Base-by-base conservation (phyloP, 2,113 vertebrate species). In the Peromyscus polionotus region DNA sequence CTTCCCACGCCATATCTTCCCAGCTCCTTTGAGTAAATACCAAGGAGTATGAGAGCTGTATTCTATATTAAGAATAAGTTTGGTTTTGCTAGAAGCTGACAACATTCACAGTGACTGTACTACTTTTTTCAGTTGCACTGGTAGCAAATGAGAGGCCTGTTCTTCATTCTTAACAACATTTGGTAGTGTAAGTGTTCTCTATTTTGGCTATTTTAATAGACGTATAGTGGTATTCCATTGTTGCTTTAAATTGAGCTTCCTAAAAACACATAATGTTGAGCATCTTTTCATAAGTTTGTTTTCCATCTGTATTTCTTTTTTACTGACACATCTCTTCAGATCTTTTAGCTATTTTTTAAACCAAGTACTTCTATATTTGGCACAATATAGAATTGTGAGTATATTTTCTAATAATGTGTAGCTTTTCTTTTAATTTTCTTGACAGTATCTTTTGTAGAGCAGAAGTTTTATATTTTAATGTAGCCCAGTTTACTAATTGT, bases 81-180 rank as follows among this genome's bases (percentile, higher is more conserved):
- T 88, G 26, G 24, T 72, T 95, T 95, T 91, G 12, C 54, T 83
- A 92, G 33, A 93, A 90, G 85, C 51, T 72, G 79, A 42, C 33
- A 26, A 48, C 36, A 92, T 88, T 16, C 87, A 79, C 6, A 90
- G 42, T 51, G 8, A 17, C 24, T 90, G 19, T 93, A 70, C 51
- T 5, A 22, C 6, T 48, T 19, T 67, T 45, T 77, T 48, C 36
- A 83, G 20, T 59, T 42, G 39, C 28, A 87, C 10, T 48, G 45
- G 9, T 10, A 67, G 10, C 8, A 28, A 86, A 67, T 48, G 61
- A 59, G 26, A 33, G 42, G 10, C 31, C 5, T 86, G 36, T 95
- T 95, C 24, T 79, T 51, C 13, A 57, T 70, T 24, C 67, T 84
- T 24, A 17, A 3, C 28, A 65, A 65, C 65, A 80, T 80, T 85